Percentiles rank a stretch among this genome's conserved stretches.
phyloP scores from a whole-genome alignment of 2,797 vertebrate genomes.

The Ciconia nigra region DNA sequence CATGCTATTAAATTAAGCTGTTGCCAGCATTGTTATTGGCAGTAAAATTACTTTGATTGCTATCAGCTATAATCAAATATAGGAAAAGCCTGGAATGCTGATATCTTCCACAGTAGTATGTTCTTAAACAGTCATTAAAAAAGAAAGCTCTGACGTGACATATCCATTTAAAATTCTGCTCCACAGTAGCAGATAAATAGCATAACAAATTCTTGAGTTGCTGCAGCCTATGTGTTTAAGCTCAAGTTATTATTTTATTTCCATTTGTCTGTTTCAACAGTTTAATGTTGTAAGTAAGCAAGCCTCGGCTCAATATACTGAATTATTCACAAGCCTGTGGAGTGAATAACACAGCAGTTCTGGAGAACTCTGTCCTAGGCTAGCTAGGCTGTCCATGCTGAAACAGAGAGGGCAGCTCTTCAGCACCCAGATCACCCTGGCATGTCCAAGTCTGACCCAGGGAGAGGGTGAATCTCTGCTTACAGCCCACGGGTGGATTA shows the following conservation, averaged over 20 bases:
- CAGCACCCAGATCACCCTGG: background rate
- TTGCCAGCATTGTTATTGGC: conserved; percentile 78
- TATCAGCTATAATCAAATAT: conserved; percentile 85
- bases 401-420: background rate
- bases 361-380: background rate
- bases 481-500: background rate
- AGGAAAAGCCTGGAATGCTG: conserved; percentile 71
- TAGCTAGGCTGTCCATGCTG: background rate
- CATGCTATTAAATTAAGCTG: conserved; percentile 45
- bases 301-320: background rate
- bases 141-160: conserved; percentile 41
- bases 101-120: conserved; percentile 27
- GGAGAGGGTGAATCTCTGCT: background rate
- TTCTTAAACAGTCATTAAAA: conserved; percentile 34
- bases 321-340: conserved; percentile 3
- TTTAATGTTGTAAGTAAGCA: conserved; percentile 24
- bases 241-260: conserved; percentile 47
- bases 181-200: conserved; percentile 57
- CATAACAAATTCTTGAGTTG: conserved; percentile 46
- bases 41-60: conserved; percentile 75
- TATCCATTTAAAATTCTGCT: conserved; percentile 45
- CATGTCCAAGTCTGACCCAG: background rate
- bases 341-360: background rate
- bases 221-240: background rate
- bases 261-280: conserved; percentile 27